These are phyloP conservation scores for Callimorpha dominula DNA, from an alignment of 2,888 invertebrate species.

Conservation along the genomic window DNA sequence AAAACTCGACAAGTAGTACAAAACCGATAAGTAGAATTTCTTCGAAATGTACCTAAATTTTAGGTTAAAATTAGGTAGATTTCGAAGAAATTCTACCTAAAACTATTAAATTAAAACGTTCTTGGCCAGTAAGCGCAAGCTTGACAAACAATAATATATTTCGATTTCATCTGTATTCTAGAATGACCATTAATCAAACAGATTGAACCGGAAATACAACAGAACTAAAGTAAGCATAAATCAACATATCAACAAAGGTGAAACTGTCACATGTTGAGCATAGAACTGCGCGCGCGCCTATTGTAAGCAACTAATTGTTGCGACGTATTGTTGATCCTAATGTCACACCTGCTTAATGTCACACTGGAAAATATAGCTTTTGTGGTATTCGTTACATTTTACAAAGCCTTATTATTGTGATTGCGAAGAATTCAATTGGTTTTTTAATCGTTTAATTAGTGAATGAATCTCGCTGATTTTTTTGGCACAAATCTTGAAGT, in stretches of 20 bases:
- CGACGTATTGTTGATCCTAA: conserved; percentile 57
- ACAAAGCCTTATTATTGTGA: not conserved
- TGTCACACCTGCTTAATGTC: conserved; percentile 58
- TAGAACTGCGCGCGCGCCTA: conserved; percentile 59
- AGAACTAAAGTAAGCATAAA: conserved; percentile 31
- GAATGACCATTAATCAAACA: conserved; percentile 14
- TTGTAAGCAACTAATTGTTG: conserved; percentile 63
- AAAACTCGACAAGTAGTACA: no score
- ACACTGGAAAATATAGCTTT: conserved; percentile 18
- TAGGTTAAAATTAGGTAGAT: no score
- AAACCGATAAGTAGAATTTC: no score
- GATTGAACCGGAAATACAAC: conserved; percentile 30
- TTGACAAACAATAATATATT: not conserved
- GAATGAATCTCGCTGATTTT: not conserved
- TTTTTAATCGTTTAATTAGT: not conserved
- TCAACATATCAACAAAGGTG: conserved; percentile 49
- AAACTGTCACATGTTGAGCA: conserved; percentile 56
- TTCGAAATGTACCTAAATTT: no score
- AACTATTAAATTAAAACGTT: not conserved
- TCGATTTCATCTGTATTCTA: not conserved
- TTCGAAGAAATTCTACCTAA: no score
- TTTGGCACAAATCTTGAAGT: no score
- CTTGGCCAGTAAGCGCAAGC: not conserved
- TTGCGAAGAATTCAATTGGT: not conserved
- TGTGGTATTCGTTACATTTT: conserved; percentile 5